Percentiles rank a stretch among this genome's conserved stretches.
Evolutionary conservation across 2,797 vertebrate genomes (phyloP).

Genomic region (Myoxocephalus aenaeus): DNA sequence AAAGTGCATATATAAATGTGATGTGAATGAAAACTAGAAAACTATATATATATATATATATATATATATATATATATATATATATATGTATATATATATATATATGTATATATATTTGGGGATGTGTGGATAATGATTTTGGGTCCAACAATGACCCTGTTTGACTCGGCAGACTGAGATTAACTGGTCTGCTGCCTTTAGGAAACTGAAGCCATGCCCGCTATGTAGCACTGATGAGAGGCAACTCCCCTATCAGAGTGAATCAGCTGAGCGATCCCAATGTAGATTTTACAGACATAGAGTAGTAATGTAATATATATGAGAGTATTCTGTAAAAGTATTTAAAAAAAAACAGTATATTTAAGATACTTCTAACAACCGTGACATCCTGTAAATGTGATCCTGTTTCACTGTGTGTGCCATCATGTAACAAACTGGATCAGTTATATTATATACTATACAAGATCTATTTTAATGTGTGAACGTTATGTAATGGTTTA

Average conservation of each 20-base stretch:
- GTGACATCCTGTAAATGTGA: slow-evolving; percentile 56
- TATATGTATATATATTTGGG: slow-evolving; percentile 7
- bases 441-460: background rate
- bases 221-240: slow-evolving; percentile 61
- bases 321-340: slow-evolving; percentile 1
- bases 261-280: slow-evolving; percentile 35
- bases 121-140: slow-evolving; percentile 41
- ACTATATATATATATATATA: slow-evolving; percentile 3
- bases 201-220: slow-evolving; percentile 80
- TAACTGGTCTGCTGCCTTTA: slow-evolving; percentile 68
- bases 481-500: background rate
- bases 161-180: slow-evolving; percentile 52
- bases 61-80: slow-evolving; percentile 23
- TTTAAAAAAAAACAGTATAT: slow-evolving; percentile 2
- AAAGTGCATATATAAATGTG: slow-evolving; percentile 45
- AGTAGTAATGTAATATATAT: slow-evolving; percentile 27
- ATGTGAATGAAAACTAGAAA: slow-evolving; percentile 21
- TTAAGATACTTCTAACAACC: slow-evolving; percentile 45
- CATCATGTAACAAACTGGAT: slow-evolving; percentile 9
- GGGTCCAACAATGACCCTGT: slow-evolving; percentile 32
- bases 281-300: slow-evolving; percentile 35
- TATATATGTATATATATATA: slow-evolving; percentile 2
- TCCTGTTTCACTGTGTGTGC: slow-evolving; percentile 26
- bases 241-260: slow-evolving; percentile 44
- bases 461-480: slow-evolving; percentile 36